phyloP scores from a whole-genome alignment of 2,113 vertebrate genomes.

The Xenopus borealis region DNA sequence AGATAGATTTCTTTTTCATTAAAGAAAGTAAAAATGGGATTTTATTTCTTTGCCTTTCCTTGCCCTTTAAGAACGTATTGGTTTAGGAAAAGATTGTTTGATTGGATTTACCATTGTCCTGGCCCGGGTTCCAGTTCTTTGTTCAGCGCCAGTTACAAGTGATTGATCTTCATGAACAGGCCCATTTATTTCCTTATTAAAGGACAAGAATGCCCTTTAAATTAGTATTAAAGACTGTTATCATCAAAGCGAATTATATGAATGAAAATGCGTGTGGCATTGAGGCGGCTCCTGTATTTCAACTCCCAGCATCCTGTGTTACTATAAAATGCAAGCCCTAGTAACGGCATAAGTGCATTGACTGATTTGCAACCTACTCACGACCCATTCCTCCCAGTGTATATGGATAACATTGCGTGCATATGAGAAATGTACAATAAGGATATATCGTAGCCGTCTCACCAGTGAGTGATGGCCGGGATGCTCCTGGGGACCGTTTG shows the following conservation, averaged over 20 bases:
- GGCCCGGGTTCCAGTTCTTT: not conserved
- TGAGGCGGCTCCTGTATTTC: too few relatives aligned
- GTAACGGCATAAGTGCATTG: too few relatives aligned
- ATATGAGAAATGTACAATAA: slow-evolving; percentile 13
- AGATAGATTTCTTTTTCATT: too few relatives aligned
- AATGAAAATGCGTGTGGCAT: too few relatives aligned
- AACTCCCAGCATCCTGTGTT: too few relatives aligned
- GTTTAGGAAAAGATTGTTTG: not conserved
- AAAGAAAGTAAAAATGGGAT: too few relatives aligned
- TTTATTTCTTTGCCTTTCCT: too few relatives aligned
- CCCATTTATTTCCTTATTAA: not conserved
- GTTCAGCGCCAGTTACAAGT: not conserved
- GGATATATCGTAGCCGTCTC: not conserved
- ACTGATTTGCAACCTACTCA: too few relatives aligned
- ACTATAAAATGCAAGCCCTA: too few relatives aligned
- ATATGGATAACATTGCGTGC: too few relatives aligned
- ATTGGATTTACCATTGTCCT: not conserved
- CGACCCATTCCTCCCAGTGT: too few relatives aligned
- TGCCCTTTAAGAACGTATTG: not conserved
- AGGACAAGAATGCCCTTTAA: not conserved
- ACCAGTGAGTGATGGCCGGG: slow-evolving; percentile 6
- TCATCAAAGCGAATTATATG: too few relatives aligned
- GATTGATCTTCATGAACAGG: not conserved
- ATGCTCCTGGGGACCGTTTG: not conserved
- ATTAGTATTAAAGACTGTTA: not conserved